Percentiles rank a stretch among this genome's conserved stretches.
Evolutionary conservation across 1,140 invertebrate genomes (phyloP).

Genomic region (Marisa cornuarietis): DNA sequence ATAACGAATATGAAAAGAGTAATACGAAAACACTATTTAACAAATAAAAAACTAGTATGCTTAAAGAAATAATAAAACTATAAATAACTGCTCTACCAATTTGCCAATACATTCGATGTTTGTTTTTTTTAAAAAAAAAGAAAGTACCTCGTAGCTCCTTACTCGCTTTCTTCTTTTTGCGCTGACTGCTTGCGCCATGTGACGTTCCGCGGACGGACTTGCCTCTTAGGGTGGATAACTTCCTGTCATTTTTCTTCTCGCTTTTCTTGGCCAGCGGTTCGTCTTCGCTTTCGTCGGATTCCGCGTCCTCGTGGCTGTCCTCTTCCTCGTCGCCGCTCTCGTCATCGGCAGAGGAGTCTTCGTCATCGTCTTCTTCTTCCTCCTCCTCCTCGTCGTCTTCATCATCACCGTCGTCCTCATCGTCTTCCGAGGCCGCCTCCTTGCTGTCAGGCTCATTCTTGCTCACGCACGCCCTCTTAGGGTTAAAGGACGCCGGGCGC

Average conservation of each 20-base stretch:
- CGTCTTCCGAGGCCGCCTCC: slow-evolving; percentile 2
- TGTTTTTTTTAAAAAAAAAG: too few species aligned
- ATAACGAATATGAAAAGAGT: too few species aligned
- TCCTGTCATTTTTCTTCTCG: background rate
- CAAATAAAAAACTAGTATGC: too few species aligned
- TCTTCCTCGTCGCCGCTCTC: background rate
- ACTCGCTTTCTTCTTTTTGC: too few species aligned
- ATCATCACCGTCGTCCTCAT: slow-evolving; percentile 26
- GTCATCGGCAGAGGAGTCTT: slow-evolving; percentile 25
- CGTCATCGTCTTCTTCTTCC: slow-evolving; percentile 32
- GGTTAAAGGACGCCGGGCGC: background rate
- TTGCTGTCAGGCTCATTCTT: background rate
- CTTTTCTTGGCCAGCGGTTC: too few species aligned
- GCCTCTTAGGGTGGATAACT: background rate
- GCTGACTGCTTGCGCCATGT: too few species aligned
- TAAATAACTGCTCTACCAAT: too few species aligned
- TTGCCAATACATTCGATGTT: too few species aligned
- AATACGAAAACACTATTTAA: too few species aligned
- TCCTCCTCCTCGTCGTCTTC: slow-evolving; percentile 17
- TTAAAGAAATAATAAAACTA: too few species aligned
- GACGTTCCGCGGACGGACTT: too few species aligned
- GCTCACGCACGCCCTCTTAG: background rate
- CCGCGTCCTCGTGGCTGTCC: background rate
- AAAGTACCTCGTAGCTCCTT: too few species aligned
- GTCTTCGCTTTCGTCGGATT: background rate